These are phyloP conservation scores for Naja naja DNA, from an alignment of 2,113 vertebrate species.

Conservation along the genomic window DNA sequence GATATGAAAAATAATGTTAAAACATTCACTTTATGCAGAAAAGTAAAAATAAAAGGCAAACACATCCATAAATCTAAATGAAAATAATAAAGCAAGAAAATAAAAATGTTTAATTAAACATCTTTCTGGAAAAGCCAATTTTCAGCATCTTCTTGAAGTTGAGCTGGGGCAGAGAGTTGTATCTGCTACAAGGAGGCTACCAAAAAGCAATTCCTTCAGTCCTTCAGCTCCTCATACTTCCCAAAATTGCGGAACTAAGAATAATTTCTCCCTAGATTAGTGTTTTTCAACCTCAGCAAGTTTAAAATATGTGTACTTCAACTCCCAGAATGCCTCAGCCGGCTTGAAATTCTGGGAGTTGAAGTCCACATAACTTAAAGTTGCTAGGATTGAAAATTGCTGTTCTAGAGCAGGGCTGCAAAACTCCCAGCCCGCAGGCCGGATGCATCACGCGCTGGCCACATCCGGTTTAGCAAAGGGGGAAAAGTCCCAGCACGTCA, in stretches of 20 bases:
- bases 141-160: neutral
- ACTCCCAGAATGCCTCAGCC: neutral
- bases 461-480: too few relatives aligned
- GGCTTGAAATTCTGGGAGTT: neutral
- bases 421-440: too few relatives aligned
- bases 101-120: neutral
- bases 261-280: neutral
- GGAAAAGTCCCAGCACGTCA: too few relatives aligned
- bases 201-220: neutral
- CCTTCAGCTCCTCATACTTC: neutral
- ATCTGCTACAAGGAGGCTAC: neutral
- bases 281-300: neutral
- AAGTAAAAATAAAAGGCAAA: neutral
- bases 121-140: neutral
- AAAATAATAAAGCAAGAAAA: neutral
- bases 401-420: too few relatives aligned
- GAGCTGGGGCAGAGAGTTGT: neutral
- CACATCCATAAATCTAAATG: neutral
- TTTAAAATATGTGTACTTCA: neutral
- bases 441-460: too few relatives aligned
- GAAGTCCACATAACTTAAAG: neutral
- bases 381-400: neutral
- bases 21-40: neutral
- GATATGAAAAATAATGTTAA: neutral
- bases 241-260: neutral